These are phyloP conservation scores for Campylomormyrus numenius DNA, from an alignment of 2,113 vertebrate genomes.

Conservation along the genomic window DNA sequence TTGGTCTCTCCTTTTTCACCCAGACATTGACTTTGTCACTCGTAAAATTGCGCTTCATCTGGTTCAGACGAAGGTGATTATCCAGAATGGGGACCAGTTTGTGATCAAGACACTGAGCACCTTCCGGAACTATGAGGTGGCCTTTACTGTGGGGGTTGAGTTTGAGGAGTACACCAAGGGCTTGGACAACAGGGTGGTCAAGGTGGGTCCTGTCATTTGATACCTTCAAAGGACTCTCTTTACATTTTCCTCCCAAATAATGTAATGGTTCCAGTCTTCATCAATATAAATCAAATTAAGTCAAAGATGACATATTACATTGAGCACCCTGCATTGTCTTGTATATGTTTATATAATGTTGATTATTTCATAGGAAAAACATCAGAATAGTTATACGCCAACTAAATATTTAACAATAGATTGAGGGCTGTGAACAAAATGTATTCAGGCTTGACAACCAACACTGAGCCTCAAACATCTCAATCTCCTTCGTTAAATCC, in stretches of 20 bases:
- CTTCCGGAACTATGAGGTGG: slow-evolving; percentile 75
- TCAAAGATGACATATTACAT: not conserved
- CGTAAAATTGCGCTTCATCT: slow-evolving; percentile 79
- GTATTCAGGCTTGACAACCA: not conserved
- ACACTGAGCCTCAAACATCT: not conserved
- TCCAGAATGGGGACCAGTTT: slow-evolving; percentile 75
- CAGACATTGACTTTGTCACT: slow-evolving; percentile 86
- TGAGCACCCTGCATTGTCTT: not conserved
- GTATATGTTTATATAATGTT: not conserved
- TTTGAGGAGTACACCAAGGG: slow-evolving; percentile 83
- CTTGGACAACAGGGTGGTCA: slow-evolving; percentile 72
- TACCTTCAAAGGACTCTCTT: slow-evolving; percentile 15
- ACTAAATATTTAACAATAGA: not conserved
- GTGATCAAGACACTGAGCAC: slow-evolving; percentile 80
- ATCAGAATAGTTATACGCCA: not conserved
- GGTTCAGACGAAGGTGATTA: slow-evolving; percentile 77
- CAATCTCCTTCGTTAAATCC: not conserved
- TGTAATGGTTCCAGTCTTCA: not conserved
- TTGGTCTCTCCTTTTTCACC: not conserved
- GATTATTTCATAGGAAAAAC: not conserved
- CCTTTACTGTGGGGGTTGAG: slow-evolving; percentile 76
- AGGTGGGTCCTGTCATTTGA: slow-evolving; percentile 54
- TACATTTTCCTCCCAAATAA: not conserved
- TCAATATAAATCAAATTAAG: not conserved
- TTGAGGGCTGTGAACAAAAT: not conserved